Percentiles rank a stretch among this genome's conserved stretches.
Conservation (phyloP, 2,797 vertebrate genomes). For the Dromococcyx pavoninus region DNA sequence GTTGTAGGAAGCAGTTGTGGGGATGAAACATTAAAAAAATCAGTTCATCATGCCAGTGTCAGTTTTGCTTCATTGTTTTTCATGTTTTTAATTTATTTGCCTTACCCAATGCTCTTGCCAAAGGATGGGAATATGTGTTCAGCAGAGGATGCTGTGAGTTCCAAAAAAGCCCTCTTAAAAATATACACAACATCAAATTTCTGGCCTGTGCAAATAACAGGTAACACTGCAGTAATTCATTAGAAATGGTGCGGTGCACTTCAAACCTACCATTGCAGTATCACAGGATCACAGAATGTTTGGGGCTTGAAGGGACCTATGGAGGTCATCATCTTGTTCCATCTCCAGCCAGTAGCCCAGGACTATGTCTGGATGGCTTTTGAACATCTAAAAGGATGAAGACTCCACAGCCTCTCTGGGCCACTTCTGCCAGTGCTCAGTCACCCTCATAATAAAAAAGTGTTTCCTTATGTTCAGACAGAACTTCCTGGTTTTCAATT, state of each 20-base stretch:
- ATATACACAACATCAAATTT: neutral
- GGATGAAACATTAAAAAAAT: neutral
- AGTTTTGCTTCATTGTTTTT: conserved; percentile 28
- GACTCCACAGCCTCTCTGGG: neutral
- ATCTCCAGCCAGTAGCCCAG: neutral
- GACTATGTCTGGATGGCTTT: neutral
- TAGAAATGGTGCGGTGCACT: neutral
- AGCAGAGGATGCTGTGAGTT: neutral
- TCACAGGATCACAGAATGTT: neutral
- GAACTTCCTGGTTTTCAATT: neutral
- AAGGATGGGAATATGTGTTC: neutral
- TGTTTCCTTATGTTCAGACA: neutral
- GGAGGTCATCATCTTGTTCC: neutral
- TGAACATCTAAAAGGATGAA: neutral
- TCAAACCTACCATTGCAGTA: neutral
- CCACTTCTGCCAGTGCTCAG: neutral
- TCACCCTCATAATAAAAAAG: neutral
- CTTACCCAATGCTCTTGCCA: neutral
- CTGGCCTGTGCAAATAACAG: neutral
- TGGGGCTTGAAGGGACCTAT: neutral
- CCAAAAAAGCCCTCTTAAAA: neutral
- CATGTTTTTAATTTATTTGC: conserved; percentile 1
- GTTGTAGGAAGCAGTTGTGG: neutral
- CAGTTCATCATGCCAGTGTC: neutral
- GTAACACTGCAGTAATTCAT: neutral